These are phyloP conservation scores for Lepidurus packardi DNA, from an alignment of 1,140 invertebrate genomes.

Conservation along the genomic window DNA sequence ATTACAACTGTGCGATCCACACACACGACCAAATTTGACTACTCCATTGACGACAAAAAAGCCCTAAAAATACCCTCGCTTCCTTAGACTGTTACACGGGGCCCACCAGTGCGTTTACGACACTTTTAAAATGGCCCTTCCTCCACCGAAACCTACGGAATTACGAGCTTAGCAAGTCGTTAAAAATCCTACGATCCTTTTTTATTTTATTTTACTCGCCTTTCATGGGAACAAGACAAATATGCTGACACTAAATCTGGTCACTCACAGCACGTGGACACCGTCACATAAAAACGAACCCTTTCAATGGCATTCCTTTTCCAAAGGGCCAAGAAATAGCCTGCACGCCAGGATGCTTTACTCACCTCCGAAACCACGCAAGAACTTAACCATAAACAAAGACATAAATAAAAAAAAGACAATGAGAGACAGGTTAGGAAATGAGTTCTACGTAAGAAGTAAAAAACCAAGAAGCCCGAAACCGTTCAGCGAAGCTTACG, in stretches of 20 bases:
- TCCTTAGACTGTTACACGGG: background rate
- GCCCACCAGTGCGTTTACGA: conserved; percentile 5
- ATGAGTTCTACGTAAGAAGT: no score
- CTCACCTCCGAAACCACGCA: background rate
- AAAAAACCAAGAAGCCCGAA: no score
- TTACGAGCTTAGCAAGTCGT: background rate
- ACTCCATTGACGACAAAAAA: background rate
- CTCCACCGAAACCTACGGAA: background rate
- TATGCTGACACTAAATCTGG: background rate
- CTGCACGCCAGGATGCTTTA: background rate
- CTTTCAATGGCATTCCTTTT: background rate
- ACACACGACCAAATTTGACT: background rate
- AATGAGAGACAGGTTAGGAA: no score
- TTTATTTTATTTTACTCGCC: background rate
- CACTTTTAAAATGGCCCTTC: background rate
- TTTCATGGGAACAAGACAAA: background rate
- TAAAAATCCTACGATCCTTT: background rate
- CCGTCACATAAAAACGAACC: background rate
- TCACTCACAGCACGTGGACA: background rate
- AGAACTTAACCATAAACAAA: background rate
- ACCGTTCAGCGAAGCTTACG: background rate
- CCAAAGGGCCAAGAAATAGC: background rate
- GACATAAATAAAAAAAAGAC: no score
- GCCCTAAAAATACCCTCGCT: background rate
- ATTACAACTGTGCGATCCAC: background rate